phyloP scores from a whole-genome alignment of 1,140 invertebrate species.

The Drosophila athabasca region DNA sequence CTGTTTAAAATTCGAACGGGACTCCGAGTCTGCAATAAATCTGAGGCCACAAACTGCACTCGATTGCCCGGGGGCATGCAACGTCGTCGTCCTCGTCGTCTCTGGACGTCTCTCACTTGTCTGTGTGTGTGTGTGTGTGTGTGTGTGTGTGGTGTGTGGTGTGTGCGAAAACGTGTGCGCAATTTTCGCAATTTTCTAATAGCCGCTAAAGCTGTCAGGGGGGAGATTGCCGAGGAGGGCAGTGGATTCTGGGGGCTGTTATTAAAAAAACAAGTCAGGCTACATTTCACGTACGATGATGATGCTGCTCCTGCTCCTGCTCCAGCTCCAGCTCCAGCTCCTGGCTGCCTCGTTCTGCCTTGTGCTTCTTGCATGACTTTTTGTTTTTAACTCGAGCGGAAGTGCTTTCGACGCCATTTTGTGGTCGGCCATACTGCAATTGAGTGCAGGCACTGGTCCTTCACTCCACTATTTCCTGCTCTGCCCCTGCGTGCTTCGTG shows the following conservation, averaged over 20 bases:
- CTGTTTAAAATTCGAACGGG: conserved; percentile 73
- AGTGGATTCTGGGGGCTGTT: conserved; percentile 10
- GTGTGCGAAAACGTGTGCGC: conserved; percentile 66
- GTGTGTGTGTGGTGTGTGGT: background rate
- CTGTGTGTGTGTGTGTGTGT: background rate
- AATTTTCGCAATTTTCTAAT: conserved; percentile 82
- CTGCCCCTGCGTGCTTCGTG: conserved; percentile 11
- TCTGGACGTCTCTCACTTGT: background rate
- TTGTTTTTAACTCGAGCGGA: conserved; percentile 63
- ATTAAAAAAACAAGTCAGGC: conserved; percentile 60
- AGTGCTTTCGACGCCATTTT: conserved; percentile 81
- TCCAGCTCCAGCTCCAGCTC: background rate
- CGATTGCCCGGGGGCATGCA: conserved; percentile 68
- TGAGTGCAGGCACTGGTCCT: conserved; percentile 55
- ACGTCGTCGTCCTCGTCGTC: conserved; percentile 20
- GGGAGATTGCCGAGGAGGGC: background rate
- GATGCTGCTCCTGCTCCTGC: background rate
- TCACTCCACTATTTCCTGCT: conserved; percentile 24
- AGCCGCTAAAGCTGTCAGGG: conserved; percentile 60
- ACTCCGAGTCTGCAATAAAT: conserved; percentile 66
- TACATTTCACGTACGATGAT: conserved; percentile 69
- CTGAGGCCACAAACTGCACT: conserved; percentile 71
- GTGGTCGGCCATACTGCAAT: conserved; percentile 66
- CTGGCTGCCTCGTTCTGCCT: no score
- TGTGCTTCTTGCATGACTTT: conserved; percentile 50